phyloP scores from a whole-genome alignment of 2,113 vertebrate genomes.

The Dicrurus megarhynchus region DNA sequence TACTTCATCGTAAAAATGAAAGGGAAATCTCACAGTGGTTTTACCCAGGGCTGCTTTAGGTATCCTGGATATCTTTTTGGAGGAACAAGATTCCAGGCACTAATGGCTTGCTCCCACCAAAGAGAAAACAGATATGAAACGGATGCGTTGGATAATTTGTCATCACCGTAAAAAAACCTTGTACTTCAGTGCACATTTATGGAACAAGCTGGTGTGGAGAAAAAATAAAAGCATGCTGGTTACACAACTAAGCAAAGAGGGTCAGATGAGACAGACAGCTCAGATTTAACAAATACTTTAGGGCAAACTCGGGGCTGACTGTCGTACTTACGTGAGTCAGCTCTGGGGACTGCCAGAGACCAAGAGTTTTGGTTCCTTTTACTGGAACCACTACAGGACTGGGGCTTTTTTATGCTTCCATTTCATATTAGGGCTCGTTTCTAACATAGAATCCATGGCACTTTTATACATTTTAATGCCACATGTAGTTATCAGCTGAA shows the following conservation, averaged over 20 bases:
- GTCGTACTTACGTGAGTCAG: neutral
- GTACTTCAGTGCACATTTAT: conserved; percentile 66
- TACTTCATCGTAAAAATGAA: neutral
- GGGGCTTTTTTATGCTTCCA: neutral
- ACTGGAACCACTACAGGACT: neutral
- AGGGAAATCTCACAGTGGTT: neutral
- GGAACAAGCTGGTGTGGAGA: conserved; percentile 75
- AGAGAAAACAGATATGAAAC: neutral
- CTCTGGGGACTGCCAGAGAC: neutral
- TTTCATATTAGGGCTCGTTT: neutral
- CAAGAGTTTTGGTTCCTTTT: neutral
- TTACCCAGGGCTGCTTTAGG: neutral
- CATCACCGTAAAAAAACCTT: conserved; percentile 80
- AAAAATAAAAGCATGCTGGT: conserved; percentile 74
- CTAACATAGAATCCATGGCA: neutral
- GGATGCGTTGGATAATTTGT: conserved; percentile 79
- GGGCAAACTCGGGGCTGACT: neutral
- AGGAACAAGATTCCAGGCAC: neutral
- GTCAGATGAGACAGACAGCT: conserved; percentile 38
- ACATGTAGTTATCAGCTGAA: neutral
- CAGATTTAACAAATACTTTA: neutral
- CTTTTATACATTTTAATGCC: neutral
- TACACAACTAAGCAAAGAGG: conserved; percentile 77
- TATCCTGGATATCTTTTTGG: neutral
- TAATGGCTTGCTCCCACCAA: neutral